phyloP scores from a whole-genome alignment of 2,888 invertebrate genomes.

The Drosophila nigricruria region DNA sequence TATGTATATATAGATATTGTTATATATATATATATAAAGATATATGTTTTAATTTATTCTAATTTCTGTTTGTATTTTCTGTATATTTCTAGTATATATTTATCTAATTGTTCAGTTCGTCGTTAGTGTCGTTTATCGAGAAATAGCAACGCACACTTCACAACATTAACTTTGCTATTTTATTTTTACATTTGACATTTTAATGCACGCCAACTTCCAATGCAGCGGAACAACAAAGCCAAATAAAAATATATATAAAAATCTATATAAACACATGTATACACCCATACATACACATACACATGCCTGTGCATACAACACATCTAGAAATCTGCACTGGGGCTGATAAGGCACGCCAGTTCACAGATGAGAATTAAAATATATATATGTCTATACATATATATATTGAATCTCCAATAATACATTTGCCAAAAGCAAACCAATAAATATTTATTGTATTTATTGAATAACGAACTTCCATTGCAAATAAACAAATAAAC shows the following conservation, averaged over 20 bases:
- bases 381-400: neutral
- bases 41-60: slow-evolving; percentile 10
- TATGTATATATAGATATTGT: neutral
- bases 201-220: slow-evolving; percentile 51
- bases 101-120: neutral
- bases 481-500: neutral
- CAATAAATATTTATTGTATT: neutral
- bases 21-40: neutral
- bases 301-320: neutral
- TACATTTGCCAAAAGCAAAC: neutral
- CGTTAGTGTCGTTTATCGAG: slow-evolving; percentile 22
- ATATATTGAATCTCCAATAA: neutral
- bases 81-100: slow-evolving; percentile 13
- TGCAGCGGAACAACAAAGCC: slow-evolving; percentile 3
- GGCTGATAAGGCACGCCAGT: neutral
- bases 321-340: neutral
- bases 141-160: slow-evolving; percentile 51
- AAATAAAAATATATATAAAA: neutral
- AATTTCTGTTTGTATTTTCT: slow-evolving; percentile 4
- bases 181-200: slow-evolving; percentile 74
- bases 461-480: neutral
- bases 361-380: neutral
- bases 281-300: neutral
- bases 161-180: slow-evolving; percentile 31
- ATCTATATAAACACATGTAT: too few species aligned